These are phyloP conservation scores for Eubucco bourcierii DNA, from an alignment of 2,113 vertebrate genomes.

Conservation along the genomic window DNA sequence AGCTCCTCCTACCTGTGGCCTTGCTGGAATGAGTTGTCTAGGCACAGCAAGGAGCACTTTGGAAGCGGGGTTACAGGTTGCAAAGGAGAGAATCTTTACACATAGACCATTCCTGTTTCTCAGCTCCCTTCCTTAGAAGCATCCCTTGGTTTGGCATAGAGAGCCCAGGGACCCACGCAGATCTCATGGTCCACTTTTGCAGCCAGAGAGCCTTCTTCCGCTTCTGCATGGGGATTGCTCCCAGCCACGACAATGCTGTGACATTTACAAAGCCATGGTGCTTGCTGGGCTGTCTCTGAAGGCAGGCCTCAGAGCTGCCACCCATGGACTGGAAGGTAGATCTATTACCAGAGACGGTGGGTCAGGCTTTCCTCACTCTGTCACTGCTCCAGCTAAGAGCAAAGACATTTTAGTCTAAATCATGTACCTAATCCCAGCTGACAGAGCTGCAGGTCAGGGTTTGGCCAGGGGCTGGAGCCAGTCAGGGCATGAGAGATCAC, in stretches of 20 bases:
- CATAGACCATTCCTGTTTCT: background rate
- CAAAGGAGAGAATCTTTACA: background rate
- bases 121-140: background rate
- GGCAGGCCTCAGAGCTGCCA: background rate
- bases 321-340: background rate
- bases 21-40: background rate
- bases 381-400: background rate
- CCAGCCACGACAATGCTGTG: background rate
- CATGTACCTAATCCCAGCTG: slow-evolving; percentile 19
- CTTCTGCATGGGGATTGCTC: background rate
- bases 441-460: background rate
- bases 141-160: background rate
- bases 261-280: background rate
- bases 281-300: background rate
- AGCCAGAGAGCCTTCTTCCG: background rate
- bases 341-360: background rate
- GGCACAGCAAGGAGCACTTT: background rate
- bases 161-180: background rate
- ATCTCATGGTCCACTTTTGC: background rate
- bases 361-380: background rate
- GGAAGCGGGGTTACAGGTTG: background rate
- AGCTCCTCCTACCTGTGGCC: background rate
- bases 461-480: background rate
- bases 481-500: background rate
- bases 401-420: background rate